Conservation (phyloP, 2,888 invertebrate species). For the Phlogophora meticulosa region DNA sequence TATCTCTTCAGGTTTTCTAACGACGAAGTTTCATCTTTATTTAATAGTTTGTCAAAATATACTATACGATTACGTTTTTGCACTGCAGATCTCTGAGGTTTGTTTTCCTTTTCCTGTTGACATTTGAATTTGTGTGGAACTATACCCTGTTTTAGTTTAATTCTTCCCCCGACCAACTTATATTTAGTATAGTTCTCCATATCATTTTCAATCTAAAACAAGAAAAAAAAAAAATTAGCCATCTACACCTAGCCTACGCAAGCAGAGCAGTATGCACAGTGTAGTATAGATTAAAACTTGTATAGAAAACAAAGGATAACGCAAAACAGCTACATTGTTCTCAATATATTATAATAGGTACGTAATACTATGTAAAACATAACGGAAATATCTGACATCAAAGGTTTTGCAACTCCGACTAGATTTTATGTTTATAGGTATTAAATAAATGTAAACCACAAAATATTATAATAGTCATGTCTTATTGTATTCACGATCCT, state of each 20-base stretch:
- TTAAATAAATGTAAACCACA: conserved; percentile 1
- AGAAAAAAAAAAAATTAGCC: not conserved
- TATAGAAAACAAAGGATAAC: no score
- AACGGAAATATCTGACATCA: conserved; percentile 14
- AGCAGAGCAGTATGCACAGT: not conserved
- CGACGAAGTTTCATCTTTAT: no score
- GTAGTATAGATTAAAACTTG: no score
- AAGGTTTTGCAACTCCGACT: conserved; percentile 35
- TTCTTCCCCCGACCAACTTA: not conserved
- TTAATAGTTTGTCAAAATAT: no score
- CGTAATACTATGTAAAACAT: conserved; percentile 20
- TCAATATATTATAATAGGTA: conserved; percentile 29
- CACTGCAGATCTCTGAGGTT: not conserved
- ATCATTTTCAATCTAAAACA: no score
- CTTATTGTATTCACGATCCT: conserved; percentile 8
- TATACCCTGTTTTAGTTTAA: not conserved
- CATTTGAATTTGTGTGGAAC: conserved; percentile 1
- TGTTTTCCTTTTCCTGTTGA: not conserved
- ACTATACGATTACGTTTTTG: not conserved
- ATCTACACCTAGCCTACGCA: not conserved
- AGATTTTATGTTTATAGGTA: conserved; percentile 13
- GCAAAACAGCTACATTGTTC: no score
- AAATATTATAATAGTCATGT: conserved; percentile 10
- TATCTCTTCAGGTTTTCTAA: no score
- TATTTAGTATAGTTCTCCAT: conserved; percentile 6